A percentile compares a stretch with the other conserved stretches of the same genome.
These are phyloP conservation scores for Hiodon alosoides DNA, from an alignment of 2,113 vertebrate species.

Conservation along the genomic window DNA sequence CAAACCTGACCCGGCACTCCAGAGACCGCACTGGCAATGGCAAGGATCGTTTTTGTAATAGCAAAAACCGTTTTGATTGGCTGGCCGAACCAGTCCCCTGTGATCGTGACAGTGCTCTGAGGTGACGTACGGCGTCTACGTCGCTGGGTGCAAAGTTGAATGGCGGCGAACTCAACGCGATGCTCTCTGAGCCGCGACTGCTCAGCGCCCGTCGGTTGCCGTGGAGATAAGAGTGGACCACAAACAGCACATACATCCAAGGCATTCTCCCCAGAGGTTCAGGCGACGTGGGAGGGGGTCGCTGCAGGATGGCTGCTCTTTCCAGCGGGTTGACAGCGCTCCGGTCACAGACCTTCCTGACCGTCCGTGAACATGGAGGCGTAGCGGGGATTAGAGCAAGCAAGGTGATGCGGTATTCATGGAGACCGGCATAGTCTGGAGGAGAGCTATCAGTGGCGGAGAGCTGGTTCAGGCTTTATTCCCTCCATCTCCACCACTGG, in stretches of 20 bases:
- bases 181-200: slow-evolving; percentile 1
- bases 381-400: slow-evolving; percentile 46
- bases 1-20: neutral
- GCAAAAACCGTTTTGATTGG: no score
- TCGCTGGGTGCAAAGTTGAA: neutral
- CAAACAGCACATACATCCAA: no score
- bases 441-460: slow-evolving; percentile 37
- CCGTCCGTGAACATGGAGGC: slow-evolving; percentile 29
- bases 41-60: neutral
- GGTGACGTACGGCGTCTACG: neutral
- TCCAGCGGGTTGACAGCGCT: slow-evolving; percentile 28
- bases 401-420: slow-evolving; percentile 50
- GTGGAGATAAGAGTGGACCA: neutral
- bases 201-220: slow-evolving; percentile 12
- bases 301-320: slow-evolving; percentile 8
- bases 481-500: no score
- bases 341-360: slow-evolving; percentile 25
- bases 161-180: neutral
- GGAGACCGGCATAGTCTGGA: slow-evolving; percentile 26
- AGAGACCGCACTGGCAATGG: neutral
- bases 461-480: neutral
- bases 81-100: neutral
- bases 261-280: no score
- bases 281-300: neutral
- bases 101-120: neutral